Percentiles rank a stretch among this genome's conserved stretches.
phyloP scores from a whole-genome alignment of 2,113 vertebrate genomes.

The Archilochus colubris region DNA sequence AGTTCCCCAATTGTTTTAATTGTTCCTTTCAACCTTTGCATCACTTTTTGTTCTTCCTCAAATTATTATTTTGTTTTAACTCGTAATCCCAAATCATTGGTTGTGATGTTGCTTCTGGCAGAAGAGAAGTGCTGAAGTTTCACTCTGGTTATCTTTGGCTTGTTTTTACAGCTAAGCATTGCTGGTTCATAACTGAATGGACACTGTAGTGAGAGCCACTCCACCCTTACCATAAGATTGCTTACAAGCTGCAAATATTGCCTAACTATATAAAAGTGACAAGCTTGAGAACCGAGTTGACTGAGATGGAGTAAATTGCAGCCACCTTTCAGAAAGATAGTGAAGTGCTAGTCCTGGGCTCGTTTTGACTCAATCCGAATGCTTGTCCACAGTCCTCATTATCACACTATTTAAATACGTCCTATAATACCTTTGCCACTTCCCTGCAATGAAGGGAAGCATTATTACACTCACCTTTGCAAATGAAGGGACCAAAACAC shows the following conservation, averaged over 20 bases:
- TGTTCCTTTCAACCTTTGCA: slow-evolving; percentile 51
- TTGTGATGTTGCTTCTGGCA: slow-evolving; percentile 41
- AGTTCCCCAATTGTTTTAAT: slow-evolving; percentile 48
- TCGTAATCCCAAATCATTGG: neutral
- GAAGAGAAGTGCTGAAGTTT: slow-evolving; percentile 35
- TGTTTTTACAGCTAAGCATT: slow-evolving; percentile 5
- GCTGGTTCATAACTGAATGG: slow-evolving; percentile 3
- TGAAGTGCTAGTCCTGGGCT: neutral
- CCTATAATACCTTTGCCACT: neutral
- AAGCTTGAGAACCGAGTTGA: neutral
- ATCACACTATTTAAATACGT: neutral
- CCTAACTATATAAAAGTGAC: neutral
- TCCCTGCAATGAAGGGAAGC: neutral
- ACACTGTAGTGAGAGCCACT: neutral
- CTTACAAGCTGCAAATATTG: neutral
- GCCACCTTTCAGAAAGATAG: neutral
- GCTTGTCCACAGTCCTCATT: neutral
- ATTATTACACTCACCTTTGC: neutral
- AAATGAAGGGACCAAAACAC: neutral
- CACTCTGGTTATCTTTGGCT: slow-evolving; percentile 36
- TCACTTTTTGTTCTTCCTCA: slow-evolving; percentile 22
- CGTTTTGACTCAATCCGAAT: neutral
- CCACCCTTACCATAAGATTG: neutral
- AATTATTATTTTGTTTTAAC: slow-evolving; percentile 55
- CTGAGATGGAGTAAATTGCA: neutral